Conservation (phyloP, 30 jellyfish, hydroid and myxozoan species). For the Nemopilema nomurai region DNA sequence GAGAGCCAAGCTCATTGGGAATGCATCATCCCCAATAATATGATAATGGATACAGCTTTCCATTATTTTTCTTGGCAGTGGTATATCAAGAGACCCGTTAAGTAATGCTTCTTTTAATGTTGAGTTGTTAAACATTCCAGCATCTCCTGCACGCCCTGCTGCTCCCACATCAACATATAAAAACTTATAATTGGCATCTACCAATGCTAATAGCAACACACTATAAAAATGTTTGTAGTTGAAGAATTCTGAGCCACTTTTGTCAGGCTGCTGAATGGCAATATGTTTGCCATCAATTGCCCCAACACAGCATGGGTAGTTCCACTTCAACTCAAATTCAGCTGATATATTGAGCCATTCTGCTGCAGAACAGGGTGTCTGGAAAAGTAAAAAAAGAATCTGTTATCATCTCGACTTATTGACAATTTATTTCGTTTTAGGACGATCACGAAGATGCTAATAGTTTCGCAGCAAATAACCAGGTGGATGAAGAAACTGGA, state of each 20-base stretch:
- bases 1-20: slow-evolving; percentile 33
- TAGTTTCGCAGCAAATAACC: neutral
- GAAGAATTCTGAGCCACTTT: slow-evolving; percentile 50
- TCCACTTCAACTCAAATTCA: slow-evolving; percentile 33
- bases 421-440: neutral
- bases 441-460: neutral
- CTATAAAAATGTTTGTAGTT: slow-evolving; percentile 58
- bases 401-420: neutral
- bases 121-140: slow-evolving; percentile 6
- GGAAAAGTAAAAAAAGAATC: neutral
- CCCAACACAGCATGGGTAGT: slow-evolving; percentile 38
- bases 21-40: slow-evolving; percentile 54
- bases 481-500: neutral
- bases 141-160: slow-evolving; percentile 27
- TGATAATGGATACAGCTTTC: slow-evolving; percentile 26
- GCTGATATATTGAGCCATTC: slow-evolving; percentile 39
- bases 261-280: slow-evolving; percentile 43
- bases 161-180: slow-evolving; percentile 60
- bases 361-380: slow-evolving; percentile 20
- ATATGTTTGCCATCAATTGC: slow-evolving; percentile 65
- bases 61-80: neutral
- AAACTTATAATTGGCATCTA: slow-evolving; percentile 60
- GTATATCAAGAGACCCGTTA: neutral
- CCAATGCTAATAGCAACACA: slow-evolving; percentile 54
- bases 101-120: neutral